Evolutionary conservation across 2,113 vertebrate genomes (phyloP).

Genomic region (Cairina moschata): DNA sequence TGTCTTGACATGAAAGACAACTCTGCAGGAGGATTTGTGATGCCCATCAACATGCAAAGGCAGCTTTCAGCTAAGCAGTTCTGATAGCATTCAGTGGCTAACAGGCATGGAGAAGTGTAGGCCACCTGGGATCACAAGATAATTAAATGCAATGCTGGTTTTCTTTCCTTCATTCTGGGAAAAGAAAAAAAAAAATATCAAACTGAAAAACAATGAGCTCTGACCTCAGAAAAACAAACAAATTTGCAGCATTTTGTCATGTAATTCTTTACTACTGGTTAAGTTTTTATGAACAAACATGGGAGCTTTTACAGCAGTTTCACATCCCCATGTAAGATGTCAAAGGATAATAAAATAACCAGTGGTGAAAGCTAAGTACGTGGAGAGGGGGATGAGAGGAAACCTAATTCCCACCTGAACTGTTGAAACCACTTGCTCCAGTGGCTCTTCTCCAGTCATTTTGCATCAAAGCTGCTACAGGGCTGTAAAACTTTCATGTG

Average conservation of each 20-base stretch:
- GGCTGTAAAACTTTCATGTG: background rate
- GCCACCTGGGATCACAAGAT: conserved; percentile 49
- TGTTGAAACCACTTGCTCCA: background rate
- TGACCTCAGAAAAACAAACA: conserved; percentile 30
- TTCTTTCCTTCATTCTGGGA: conserved; percentile 10
- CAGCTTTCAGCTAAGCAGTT: conserved; percentile 47
- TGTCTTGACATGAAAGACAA: conserved; percentile 63
- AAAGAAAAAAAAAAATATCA: background rate
- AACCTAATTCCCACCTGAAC: background rate
- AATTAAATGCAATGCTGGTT: conserved; percentile 64
- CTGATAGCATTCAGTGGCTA: conserved; percentile 51
- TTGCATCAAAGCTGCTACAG: background rate
- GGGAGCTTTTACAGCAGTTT: conserved; percentile 4
- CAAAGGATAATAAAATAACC: background rate
- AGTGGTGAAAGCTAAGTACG: background rate
- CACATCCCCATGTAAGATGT: conserved; percentile 3
- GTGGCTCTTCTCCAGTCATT: background rate
- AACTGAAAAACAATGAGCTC: background rate
- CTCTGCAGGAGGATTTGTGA: conserved; percentile 61
- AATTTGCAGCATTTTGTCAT: conserved; percentile 29
- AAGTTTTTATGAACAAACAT: conserved; percentile 28
- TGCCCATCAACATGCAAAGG: conserved; percentile 59
- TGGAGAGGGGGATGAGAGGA: background rate
- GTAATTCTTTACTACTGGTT: conserved; percentile 47
- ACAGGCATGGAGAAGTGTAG: conserved; percentile 60